Evolutionary conservation across 1,140 invertebrate genomes (phyloP).

Genomic region (Trialeurodes vaporariorum): DNA sequence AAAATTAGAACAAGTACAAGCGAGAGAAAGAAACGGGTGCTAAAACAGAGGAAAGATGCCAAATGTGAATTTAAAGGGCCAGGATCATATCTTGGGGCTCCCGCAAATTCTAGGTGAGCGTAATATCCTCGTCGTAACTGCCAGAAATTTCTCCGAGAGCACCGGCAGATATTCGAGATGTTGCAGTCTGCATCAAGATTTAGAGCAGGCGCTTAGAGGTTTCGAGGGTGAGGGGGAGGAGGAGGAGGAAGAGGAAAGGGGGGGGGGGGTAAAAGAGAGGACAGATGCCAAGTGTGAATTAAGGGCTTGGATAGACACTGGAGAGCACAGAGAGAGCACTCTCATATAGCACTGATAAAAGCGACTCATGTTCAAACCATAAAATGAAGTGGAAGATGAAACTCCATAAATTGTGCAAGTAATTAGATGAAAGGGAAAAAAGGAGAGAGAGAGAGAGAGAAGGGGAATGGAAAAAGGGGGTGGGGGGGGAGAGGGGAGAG

Average conservation of each 20-base stretch:
- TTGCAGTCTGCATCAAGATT: too few species aligned
- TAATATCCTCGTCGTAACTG: too few species aligned
- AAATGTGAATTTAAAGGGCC: too few species aligned
- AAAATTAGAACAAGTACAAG: too few species aligned
- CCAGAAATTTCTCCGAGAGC: too few species aligned
- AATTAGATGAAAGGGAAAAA: background rate
- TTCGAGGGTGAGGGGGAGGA: background rate
- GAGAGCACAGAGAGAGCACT: background rate
- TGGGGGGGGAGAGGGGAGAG: background rate
- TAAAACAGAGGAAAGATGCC: too few species aligned
- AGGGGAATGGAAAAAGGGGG: background rate
- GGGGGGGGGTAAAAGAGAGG: background rate
- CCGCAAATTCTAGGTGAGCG: too few species aligned
- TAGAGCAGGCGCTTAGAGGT: too few species aligned
- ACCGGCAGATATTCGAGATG: too few species aligned
- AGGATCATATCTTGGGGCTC: too few species aligned
- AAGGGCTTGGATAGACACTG: background rate
- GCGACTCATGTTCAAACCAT: background rate
- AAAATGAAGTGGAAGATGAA: background rate
- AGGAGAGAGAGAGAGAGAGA: background rate
- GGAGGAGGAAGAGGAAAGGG: background rate
- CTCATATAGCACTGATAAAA: background rate
- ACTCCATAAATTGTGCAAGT: background rate
- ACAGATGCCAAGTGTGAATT: background rate
- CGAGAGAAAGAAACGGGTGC: too few species aligned